Evolutionary conservation across 2,113 vertebrate genomes (phyloP).

Genomic region (Salvelinus alpinus): DNA sequence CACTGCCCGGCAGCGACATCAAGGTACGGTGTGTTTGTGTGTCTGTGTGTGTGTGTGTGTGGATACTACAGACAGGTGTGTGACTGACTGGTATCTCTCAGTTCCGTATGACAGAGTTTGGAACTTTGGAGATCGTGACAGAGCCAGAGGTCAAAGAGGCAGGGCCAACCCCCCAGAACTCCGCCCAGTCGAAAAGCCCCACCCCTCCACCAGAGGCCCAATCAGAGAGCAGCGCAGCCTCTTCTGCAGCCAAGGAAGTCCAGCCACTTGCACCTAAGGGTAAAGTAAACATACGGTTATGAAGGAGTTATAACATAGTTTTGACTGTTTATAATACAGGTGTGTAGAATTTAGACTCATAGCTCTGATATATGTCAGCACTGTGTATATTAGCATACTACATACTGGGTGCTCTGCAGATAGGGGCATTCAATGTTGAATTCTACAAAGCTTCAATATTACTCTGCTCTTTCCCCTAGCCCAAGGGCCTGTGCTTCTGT

Average conservation of each 20-base stretch:
- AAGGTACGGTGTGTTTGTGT: slow-evolving; percentile 72
- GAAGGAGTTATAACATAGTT: neutral
- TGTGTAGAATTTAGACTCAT: neutral
- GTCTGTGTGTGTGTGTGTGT: neutral
- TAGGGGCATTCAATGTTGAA: neutral
- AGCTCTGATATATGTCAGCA: neutral
- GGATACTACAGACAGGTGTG: neutral
- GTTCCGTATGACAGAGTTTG: slow-evolving; percentile 98
- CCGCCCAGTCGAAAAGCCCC: slow-evolving; percentile 63
- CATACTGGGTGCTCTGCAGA: neutral
- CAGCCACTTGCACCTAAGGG: slow-evolving; percentile 50
- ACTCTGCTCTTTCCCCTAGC: slow-evolving; percentile 27
- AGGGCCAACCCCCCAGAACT: slow-evolving; percentile 50
- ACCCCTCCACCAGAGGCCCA: slow-evolving; percentile 70
- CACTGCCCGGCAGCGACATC: slow-evolving; percentile 93
- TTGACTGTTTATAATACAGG: neutral
- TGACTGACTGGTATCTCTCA: slow-evolving; percentile 49
- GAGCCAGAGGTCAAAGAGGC: slow-evolving; percentile 81
- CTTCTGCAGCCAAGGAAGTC: slow-evolving; percentile 40
- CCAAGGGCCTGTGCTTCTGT: slow-evolving; percentile 52
- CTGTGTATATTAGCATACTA: neutral
- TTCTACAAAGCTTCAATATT: neutral
- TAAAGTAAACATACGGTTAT: slow-evolving; percentile 39
- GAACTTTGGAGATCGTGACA: slow-evolving; percentile 93
- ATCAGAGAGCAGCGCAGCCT: slow-evolving; percentile 38